Conservation (phyloP, 2,797 vertebrate species). For the Crocodylus rhombifer region DNA sequence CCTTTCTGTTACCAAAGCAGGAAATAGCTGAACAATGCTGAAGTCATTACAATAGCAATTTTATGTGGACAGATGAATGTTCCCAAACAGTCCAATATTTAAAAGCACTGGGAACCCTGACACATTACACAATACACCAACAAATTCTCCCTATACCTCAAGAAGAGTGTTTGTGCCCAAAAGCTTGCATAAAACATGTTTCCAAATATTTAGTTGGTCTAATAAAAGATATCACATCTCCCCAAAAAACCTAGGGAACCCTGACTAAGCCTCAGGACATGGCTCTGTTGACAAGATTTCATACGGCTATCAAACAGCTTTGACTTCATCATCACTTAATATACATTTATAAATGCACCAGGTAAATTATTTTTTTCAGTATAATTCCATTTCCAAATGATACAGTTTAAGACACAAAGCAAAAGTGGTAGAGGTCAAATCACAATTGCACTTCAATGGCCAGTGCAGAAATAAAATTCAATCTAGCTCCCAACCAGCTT, state of each 20-base stretch:
- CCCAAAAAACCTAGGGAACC: too few relatives aligned
- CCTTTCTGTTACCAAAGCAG: background rate
- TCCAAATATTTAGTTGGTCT: too few relatives aligned
- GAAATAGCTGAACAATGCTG: background rate
- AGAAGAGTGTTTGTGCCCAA: too few relatives aligned
- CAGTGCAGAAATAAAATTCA: background rate
- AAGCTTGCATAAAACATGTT: too few relatives aligned
- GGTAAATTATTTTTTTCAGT: accelerated
- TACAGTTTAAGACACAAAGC: background rate
- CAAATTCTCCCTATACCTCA: too few relatives aligned
- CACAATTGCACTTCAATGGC: background rate
- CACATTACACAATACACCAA: too few relatives aligned
- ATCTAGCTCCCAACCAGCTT: too few relatives aligned
- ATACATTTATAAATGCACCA: background rate
- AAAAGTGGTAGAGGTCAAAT: background rate
- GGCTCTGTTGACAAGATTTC: background rate
- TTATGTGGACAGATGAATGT: background rate
- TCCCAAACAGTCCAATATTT: background rate
- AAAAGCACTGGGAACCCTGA: background rate
- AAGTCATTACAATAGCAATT: background rate
- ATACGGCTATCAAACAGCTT: background rate
- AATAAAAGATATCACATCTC: too few relatives aligned
- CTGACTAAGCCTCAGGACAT: background rate
- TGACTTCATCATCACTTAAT: background rate
- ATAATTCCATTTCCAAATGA: background rate